Evolutionary conservation across 2,797 vertebrate species (phyloP).

Genomic region (Prionace glauca): DNA sequence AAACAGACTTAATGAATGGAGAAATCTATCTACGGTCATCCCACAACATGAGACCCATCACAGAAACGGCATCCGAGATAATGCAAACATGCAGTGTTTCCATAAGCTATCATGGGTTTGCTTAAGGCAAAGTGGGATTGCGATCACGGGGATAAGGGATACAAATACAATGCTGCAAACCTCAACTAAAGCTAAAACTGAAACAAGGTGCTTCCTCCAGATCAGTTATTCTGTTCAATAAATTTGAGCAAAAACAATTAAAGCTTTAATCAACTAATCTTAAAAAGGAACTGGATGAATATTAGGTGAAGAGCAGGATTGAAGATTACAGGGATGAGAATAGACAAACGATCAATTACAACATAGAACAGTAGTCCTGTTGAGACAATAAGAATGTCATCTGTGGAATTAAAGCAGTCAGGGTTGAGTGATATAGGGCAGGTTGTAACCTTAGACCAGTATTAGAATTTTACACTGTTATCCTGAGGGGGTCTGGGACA

Average conservation of each 20-base stretch:
- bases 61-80: neutral
- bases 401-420: neutral
- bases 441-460: neutral
- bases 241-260: neutral
- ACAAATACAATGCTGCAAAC: neutral
- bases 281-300: neutral
- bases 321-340: neutral
- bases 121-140: neutral
- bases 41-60: neutral
- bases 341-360: slow-evolving; percentile 7
- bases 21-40: neutral
- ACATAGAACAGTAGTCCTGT: neutral
- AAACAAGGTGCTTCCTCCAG: too few relatives aligned
- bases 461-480: neutral
- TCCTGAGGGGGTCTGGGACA: neutral
- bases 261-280: neutral
- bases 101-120: neutral
- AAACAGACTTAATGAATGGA: neutral
- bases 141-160: neutral
- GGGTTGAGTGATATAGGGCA: neutral
- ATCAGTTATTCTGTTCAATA: neutral
- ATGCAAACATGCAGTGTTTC: neutral
- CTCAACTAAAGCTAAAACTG: neutral
- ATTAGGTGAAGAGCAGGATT: neutral
- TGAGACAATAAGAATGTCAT: slow-evolving; percentile 4